Base-by-base conservation (phyloP, 2,888 invertebrate genomes). In the Cremastinae sp. region DNA sequence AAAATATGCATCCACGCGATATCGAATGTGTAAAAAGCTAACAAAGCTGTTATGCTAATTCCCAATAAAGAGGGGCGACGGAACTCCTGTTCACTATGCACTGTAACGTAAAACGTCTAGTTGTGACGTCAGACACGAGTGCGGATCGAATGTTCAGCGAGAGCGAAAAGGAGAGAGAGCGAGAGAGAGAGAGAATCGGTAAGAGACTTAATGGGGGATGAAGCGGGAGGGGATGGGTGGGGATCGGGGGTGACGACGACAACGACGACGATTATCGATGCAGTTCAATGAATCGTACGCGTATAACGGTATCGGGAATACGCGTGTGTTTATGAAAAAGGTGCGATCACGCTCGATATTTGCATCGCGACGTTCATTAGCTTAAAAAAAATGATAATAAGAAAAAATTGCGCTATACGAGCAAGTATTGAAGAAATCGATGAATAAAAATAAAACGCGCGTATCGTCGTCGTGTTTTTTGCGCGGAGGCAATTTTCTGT, bases 261-360 rank as follows among this genome's bases (percentile, higher is more conserved):
- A n/a, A 10, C 18, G 43, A 18, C 45, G 73, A 73, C 69, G 64
- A 70, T 74, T 74, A 77, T 74, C 74, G 62, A 69, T 53, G 74
- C 69, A 69, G 79, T 79, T 79, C 76, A 79, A 78, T 79, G 78
- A 78, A 79, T 74, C 74, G 72, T 47, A 59, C 64, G 39, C n/a
- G 64, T 45, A 22, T 79, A 79, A 78, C 78, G 74, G 78, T 78
- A 73, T 7, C 47, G 16, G 37, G 55, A 51, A 47, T 56, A 37
- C 41, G 49, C 4, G 20, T 49, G 35, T 43, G 49, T 58, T 51
- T 47, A 70, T 55, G 55, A 61, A 65, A 47, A 59, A 22, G n/a
- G n/a, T n/a, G 66, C 51, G 61, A 68, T 61, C 72, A 58, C 22
- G 53, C 43, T 51, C 64, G 55, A 73, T 69, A 73, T 77, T 77